A percentile compares a stretch with the other conserved stretches of the same genome.
These are phyloP conservation scores for Tachina lurida DNA, from an alignment of 2,888 invertebrate genomes.

Conservation along the genomic window DNA sequence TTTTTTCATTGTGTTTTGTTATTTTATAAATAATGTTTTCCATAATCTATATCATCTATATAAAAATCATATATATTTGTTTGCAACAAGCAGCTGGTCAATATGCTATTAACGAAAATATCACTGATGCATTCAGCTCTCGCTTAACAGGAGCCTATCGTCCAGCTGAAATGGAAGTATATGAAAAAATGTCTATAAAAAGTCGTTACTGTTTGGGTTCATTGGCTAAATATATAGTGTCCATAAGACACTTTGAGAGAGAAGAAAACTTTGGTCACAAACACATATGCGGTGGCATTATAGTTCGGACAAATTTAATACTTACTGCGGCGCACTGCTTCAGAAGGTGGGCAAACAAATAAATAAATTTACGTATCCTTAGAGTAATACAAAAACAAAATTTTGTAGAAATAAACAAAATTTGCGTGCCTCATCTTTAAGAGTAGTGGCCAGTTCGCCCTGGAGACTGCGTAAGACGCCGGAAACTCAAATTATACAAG, in stretches of 20 bases:
- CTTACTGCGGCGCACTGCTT: conserved; percentile 76
- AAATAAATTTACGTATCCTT: not conserved
- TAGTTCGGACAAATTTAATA: conserved; percentile 68
- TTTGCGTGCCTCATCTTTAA: not conserved
- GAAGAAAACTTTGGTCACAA: conserved; percentile 72
- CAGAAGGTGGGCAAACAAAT: conserved; percentile 51
- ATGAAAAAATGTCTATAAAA: not conserved
- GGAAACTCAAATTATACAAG: conserved; percentile 38
- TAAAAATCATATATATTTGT: not conserved
- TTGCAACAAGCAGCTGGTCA: not conserved
- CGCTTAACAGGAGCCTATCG: conserved; percentile 22
- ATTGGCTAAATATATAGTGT: conserved; percentile 50
- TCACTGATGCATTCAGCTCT: not conserved
- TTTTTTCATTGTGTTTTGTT: no score
- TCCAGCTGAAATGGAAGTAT: not conserved
- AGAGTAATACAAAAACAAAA: not conserved
- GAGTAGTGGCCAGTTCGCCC: conserved; percentile 53
- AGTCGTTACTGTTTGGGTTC: not conserved
- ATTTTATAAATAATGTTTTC: not conserved
- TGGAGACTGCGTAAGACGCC: conserved; percentile 15
- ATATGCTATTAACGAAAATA: not conserved
- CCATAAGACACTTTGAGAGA: conserved; percentile 29
- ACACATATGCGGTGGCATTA: conserved; percentile 75
- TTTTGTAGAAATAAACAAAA: not conserved
- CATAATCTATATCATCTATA: not conserved